phyloP scores from a whole-genome alignment of 2,797 vertebrate genomes.

The Galago senegalensis region DNA sequence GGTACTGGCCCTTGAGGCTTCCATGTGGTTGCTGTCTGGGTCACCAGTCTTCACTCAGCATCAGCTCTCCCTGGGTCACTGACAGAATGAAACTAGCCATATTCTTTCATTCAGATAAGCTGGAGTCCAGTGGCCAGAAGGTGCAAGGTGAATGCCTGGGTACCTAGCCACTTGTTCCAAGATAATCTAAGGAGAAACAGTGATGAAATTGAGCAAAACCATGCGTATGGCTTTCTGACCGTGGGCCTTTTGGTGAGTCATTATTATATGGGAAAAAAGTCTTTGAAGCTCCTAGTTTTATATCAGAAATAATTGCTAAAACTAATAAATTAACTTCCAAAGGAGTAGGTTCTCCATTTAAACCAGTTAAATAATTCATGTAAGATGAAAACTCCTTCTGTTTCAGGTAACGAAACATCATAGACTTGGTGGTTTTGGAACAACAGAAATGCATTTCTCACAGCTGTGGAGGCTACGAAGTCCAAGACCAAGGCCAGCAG shows the following conservation, averaged over 20 bases:
- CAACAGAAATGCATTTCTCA: not conserved
- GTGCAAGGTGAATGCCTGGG: not conserved
- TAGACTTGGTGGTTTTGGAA: not conserved
- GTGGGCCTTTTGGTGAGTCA: not conserved
- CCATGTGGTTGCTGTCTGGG: not conserved
- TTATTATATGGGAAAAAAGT: not conserved
- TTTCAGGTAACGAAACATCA: not conserved
- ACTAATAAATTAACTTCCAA: not conserved
- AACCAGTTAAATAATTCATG: not conserved
- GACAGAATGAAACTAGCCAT: not conserved
- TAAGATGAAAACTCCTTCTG: not conserved
- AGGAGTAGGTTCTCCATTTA: not conserved
- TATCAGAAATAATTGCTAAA: constrained; percentile 30
- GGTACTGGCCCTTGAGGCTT: not conserved
- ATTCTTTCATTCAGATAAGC: not conserved
- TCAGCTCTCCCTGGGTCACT: not conserved
- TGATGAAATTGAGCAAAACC: not conserved
- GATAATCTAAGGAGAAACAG: not conserved
- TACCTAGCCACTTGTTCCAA: not conserved
- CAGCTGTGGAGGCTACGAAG: not conserved
- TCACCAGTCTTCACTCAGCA: not conserved
- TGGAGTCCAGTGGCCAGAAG: not conserved
- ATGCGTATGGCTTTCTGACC: not conserved
- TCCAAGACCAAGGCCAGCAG: not conserved
- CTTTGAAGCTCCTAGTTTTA: not conserved